Evolutionary conservation across 2,888 invertebrate genomes (phyloP), one percentile per base, ranked within the genome.

Genomic region (Diadromus collaris): DNA sequence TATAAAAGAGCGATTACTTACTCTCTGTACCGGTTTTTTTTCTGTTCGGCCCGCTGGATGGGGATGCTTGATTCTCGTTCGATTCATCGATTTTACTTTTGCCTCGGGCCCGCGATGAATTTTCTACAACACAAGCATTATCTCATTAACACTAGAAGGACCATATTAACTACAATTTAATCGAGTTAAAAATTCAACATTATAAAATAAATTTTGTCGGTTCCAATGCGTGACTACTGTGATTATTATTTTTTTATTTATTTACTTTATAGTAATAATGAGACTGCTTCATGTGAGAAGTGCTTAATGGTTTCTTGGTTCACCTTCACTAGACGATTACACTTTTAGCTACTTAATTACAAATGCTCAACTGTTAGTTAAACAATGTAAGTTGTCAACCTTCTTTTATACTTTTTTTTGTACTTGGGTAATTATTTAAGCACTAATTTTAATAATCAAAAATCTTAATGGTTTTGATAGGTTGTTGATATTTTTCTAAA

Each of bases 31-130:
- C 81, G 65, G 80, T 81, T 80, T 87, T 86, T 75, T 88, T 89
- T 81, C 87, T 87, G 32, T 84, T 84, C 58, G 84, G 63, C 61
- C 82, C 84, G 29, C 77, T 81, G 29, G 88, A 83, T 44, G 88
- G 84, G 10, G 85, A 82, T 38, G 86, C 82, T 76, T 87, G 87
- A 75, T 84, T 88, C 19, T 89, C 89, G 34, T 81, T 86, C 3
- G 85, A 29, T n/a, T 90, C 90, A 61, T 90, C 90, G 29, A 72
- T 75, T 87, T 89, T 90, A 65, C 78, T 78, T 83, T 88, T 89
- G 34, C 85, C 79, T 79, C 88, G 84, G 46, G 84, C 86, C 75
- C 88, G 85, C 75, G 82, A 85, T 58, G 85, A 78, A 83, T 88
- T 88, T 78, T 90, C 90, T 90, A 77, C n/a, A 83, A 82, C 46